Conservation (phyloP, 2,113 vertebrate species). For the Indicator maculatus region DNA sequence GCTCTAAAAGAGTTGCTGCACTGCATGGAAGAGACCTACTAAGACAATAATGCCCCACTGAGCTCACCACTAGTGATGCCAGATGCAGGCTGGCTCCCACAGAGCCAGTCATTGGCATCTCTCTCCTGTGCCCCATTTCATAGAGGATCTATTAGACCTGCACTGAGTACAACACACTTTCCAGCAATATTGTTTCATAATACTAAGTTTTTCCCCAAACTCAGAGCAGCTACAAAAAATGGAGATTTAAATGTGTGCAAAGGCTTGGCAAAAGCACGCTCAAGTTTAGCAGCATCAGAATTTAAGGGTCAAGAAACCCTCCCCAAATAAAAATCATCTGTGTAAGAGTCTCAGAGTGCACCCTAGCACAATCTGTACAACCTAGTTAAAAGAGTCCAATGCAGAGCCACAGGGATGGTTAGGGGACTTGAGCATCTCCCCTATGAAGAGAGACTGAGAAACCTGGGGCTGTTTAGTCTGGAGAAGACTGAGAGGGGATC, state of each 20-base stretch:
- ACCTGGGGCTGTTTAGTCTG: no score
- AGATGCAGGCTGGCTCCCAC: background rate
- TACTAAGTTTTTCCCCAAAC: background rate
- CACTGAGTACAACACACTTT: background rate
- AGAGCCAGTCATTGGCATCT: background rate
- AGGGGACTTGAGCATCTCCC: no score
- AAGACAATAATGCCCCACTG: background rate
- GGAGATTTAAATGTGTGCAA: background rate
- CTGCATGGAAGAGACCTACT: background rate
- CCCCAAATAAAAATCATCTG: background rate
- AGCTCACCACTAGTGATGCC: background rate
- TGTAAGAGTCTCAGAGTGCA: background rate
- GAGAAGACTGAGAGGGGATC: no score
- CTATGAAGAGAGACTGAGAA: no score
- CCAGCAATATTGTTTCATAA: background rate
- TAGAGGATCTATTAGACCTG: background rate
- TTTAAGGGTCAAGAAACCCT: background rate
- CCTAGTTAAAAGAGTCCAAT: background rate
- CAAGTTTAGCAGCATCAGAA: background rate
- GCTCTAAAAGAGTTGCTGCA: background rate
- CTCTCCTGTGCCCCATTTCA: background rate
- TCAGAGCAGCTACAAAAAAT: background rate
- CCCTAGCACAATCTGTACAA: background rate
- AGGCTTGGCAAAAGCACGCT: background rate
- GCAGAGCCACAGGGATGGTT: no score